Evolutionary conservation across 2,113 vertebrate genomes (phyloP).

Genomic region (Platichthys flesus): DNA sequence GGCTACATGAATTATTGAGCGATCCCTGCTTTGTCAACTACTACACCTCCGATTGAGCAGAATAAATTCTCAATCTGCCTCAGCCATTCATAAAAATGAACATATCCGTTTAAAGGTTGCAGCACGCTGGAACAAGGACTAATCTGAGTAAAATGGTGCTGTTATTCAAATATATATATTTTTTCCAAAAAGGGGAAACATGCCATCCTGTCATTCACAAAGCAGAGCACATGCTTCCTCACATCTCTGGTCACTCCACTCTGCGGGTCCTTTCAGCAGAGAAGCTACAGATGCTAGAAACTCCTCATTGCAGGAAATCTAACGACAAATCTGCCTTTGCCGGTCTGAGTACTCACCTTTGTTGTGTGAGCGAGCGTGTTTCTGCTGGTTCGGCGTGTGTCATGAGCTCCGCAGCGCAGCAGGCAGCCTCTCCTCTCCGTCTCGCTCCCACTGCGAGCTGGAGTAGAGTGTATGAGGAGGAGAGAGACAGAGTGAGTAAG

Average conservation of each 20-base stretch:
- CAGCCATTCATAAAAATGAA: constrained; percentile 28
- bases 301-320: not conserved
- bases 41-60: constrained; percentile 48
- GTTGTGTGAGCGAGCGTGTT: constrained; percentile 24
- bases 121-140: not conserved
- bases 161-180: not conserved
- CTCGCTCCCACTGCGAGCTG: constrained; percentile 67
- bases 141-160: not conserved
- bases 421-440: constrained; percentile 67
- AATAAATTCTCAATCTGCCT: constrained; percentile 35
- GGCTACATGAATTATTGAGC: constrained; percentile 73
- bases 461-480: constrained; percentile 33
- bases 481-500: constrained; percentile 23
- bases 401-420: constrained; percentile 49
- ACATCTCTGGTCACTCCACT: constrained; percentile 25
- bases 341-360: constrained; percentile 61
- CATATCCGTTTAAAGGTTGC: not conserved
- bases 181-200: not conserved
- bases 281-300: constrained; percentile 20
- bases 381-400: constrained; percentile 25
- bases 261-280: constrained; percentile 8
- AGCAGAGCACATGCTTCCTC: constrained; percentile 63
- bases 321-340: not conserved
- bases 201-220: constrained; percentile 44
- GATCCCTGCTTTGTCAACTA: constrained; percentile 57